Evolutionary conservation across 1,140 invertebrate species (phyloP), one percentile per base, ranked within the genome.

Genomic region (Ectropis grisescens): DNA sequence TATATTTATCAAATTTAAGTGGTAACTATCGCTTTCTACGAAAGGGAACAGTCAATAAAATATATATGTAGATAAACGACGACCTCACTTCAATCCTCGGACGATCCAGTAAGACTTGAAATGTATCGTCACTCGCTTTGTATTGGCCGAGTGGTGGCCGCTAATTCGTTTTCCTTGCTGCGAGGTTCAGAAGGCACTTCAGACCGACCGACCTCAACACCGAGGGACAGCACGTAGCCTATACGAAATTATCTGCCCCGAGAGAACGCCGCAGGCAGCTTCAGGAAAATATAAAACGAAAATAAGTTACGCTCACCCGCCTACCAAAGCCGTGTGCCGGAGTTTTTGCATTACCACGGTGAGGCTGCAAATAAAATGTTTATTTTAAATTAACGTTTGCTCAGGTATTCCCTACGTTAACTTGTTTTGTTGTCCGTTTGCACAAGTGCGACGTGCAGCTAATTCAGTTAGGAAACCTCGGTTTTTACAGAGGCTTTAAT

Each of bases 261-360:
- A 47, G 59, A 60, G 61, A 62, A 43, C 36, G 48, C 50, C 52
- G 33, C 48, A 36, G 41, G 59, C 49, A 50, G 39, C 56, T 48
- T 40, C 24, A 60, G 53, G 48, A 58, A 70, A 70, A 68, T 50
- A 62, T 64, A 67, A 71, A 71, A 71, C 48, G 55, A 68, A 68
- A 66, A 71, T 64, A 71, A 64, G 48, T 65, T 65, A 66, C 57
- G 54, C 55, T 52, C 45, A 40, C 52, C 58, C 57, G 54, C 55
- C 53, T 47, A 40, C 52, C 58, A 68, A 68, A 72, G 49, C 66
- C 57, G 35, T 26, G 37, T 43, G 41, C 47, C 43, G 22, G 36
- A 39, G 33, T 47, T 54, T 62, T 59, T 58, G 55, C 48, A 56
- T 58, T 55, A 57, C 59, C 53, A 49, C 46, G 44, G 35, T 52